phyloP scores from a whole-genome alignment of 2,888 invertebrate species.

The Opisthograptis luteolata region DNA sequence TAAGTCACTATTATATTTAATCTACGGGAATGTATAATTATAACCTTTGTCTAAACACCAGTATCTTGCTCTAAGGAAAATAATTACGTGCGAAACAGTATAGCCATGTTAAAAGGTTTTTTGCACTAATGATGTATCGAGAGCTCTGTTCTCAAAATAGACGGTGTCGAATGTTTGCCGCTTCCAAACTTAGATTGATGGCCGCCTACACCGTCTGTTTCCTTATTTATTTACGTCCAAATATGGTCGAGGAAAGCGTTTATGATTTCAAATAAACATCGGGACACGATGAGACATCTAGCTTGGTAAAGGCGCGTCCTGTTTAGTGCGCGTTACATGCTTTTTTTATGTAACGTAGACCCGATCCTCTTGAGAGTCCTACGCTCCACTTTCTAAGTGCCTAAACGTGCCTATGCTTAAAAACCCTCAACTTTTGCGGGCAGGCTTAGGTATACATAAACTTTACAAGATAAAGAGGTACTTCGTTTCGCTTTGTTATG shows the following conservation, averaged over 20 bases:
- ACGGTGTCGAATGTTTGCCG: conserved; percentile 9
- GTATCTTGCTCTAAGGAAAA: conserved; percentile 4
- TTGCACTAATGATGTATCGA: conserved; percentile 1
- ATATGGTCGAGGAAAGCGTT: conserved; percentile 4
- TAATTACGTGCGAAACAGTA: background rate
- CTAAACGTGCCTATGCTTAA: conserved; percentile 35
- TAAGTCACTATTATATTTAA: too few relatives aligned
- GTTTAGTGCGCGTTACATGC: conserved; percentile 22
- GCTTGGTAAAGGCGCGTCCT: background rate
- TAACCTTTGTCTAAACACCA: too few relatives aligned
- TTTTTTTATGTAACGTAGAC: conserved; percentile 32
- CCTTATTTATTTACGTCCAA: conserved; percentile 10
- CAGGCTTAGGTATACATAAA: conserved; percentile 32
- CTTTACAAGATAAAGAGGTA: conserved; percentile 24
- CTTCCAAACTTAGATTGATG: conserved; percentile 13
- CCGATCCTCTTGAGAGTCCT: conserved; percentile 26
- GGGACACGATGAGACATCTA: background rate
- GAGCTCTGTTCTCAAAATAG: conserved; percentile 11
- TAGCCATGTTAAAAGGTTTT: conserved; percentile 4
- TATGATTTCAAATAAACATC: background rate
- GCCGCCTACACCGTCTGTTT: conserved; percentile 17
- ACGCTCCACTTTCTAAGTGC: conserved; percentile 22
- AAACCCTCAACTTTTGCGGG: conserved; percentile 26
- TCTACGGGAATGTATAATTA: too few relatives aligned
- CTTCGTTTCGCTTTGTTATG: conserved; percentile 16